phyloP scores from a whole-genome alignment of 2,888 invertebrate species.

The Cenopis cana region DNA sequence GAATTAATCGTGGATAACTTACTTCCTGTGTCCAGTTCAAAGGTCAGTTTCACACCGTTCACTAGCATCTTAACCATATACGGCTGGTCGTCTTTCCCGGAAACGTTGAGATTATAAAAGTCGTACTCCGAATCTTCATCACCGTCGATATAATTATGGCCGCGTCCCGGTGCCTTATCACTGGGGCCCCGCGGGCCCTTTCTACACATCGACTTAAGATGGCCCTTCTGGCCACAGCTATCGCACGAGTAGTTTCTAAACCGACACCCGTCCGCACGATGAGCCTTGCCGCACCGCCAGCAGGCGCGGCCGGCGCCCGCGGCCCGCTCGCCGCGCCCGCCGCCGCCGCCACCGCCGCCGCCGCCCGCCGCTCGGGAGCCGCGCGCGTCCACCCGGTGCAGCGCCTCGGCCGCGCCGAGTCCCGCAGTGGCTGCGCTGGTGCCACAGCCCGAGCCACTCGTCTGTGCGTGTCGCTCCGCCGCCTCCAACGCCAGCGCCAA shows the following conservation, averaged over 20 bases:
- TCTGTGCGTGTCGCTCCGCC: slow-evolving; percentile 11
- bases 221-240: slow-evolving; percentile 39
- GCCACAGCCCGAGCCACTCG: slow-evolving; percentile 2
- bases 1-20: slow-evolving; percentile 17
- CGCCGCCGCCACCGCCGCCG: neutral
- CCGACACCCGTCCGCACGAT: slow-evolving; percentile 39
- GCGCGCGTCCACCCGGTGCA: slow-evolving; percentile 21
- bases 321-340: slow-evolving; percentile 4
- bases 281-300: slow-evolving; percentile 41
- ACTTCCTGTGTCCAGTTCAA: slow-evolving; percentile 21
- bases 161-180: neutral
- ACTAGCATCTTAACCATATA: neutral
- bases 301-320: slow-evolving; percentile 18
- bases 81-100: neutral
- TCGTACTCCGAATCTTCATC: neutral
- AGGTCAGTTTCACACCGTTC: neutral
- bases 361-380: slow-evolving; percentile 25
- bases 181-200: neutral
- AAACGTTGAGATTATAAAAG: neutral
- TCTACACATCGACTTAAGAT: neutral
- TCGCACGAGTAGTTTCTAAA: slow-evolving; percentile 44
- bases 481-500: slow-evolving; percentile 18
- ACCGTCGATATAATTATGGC: neutral
- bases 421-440: neutral
- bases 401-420: slow-evolving; percentile 3